Conservation (phyloP, 2,113 vertebrate genomes). For the Eidolon helvum region DNA sequence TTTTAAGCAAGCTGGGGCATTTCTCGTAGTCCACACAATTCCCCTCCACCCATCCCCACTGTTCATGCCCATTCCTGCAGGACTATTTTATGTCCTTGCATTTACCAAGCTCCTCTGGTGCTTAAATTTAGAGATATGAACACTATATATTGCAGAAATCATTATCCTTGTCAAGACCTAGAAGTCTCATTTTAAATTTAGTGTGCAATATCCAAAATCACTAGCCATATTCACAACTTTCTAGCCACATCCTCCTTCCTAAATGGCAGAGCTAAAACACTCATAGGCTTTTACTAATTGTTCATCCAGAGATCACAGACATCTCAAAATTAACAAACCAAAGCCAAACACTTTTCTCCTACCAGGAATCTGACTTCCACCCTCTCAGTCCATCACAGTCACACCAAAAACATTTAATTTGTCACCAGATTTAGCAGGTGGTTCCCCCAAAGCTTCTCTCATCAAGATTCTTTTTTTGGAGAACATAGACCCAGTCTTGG, state of each 20-base stretch:
- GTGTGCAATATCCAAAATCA: background rate
- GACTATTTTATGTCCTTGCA: background rate
- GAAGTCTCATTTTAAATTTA: background rate
- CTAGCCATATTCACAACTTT: background rate
- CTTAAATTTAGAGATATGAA: background rate
- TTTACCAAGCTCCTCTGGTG: background rate
- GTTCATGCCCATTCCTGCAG: background rate
- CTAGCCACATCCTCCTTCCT: background rate
- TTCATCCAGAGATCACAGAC: background rate
- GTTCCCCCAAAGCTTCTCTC: background rate
- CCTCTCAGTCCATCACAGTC: background rate
- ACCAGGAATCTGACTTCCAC: too few relatives aligned
- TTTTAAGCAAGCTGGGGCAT: background rate
- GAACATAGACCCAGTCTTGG: background rate
- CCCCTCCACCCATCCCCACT: too few relatives aligned
- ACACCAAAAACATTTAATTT: background rate
- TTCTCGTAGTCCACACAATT: background rate
- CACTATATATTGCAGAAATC: background rate
- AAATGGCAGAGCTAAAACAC: background rate
- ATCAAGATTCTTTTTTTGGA: background rate
- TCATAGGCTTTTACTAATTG: background rate
- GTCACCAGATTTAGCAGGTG: background rate
- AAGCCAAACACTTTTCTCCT: background rate
- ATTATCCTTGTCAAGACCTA: background rate
- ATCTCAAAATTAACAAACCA: background rate